Percentiles rank a stretch among this genome's conserved stretches.
Evolutionary conservation across 2,888 invertebrate genomes (phyloP).

Genomic region (Saturnia pavonia): DNA sequence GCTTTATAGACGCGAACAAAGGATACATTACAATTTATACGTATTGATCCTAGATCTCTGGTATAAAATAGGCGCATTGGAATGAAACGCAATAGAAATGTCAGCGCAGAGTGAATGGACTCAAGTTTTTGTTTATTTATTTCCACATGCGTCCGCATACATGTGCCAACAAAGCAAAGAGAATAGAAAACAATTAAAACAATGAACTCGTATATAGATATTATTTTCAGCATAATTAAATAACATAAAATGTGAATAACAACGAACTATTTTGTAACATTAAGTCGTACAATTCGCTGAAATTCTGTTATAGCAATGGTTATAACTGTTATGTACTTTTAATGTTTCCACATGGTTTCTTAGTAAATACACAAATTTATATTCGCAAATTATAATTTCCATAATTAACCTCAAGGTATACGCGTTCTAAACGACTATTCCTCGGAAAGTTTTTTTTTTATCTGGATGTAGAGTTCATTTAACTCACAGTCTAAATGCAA

Average conservation of each 20-base stretch:
- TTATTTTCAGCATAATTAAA: conserved; percentile 43
- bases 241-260: background rate
- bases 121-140: conserved; percentile 71
- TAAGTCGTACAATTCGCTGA: background rate
- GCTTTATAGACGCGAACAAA: too few species aligned
- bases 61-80: conserved; percentile 61
- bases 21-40: too few species aligned
- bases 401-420: background rate
- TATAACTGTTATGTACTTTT: too few species aligned
- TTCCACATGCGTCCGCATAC: conserved; percentile 71
- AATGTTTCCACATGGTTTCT: too few species aligned
- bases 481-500: conserved; percentile 36
- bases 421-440: background rate
- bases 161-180: conserved; percentile 69
- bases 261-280: background rate
- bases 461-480: conserved; percentile 26
- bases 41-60: conserved; percentile 33
- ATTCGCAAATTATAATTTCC: background rate
- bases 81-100: conserved; percentile 71
- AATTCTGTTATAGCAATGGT: background rate
- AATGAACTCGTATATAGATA: conserved; percentile 56
- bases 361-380: too few species aligned
- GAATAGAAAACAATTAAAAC: conserved; percentile 61
- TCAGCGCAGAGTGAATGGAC: conserved; percentile 78
- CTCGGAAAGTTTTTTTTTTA: conserved; percentile 18